These are phyloP conservation scores for Setipinna tenuifilis DNA, from an alignment of 2,797 vertebrate species.

Conservation along the genomic window DNA sequence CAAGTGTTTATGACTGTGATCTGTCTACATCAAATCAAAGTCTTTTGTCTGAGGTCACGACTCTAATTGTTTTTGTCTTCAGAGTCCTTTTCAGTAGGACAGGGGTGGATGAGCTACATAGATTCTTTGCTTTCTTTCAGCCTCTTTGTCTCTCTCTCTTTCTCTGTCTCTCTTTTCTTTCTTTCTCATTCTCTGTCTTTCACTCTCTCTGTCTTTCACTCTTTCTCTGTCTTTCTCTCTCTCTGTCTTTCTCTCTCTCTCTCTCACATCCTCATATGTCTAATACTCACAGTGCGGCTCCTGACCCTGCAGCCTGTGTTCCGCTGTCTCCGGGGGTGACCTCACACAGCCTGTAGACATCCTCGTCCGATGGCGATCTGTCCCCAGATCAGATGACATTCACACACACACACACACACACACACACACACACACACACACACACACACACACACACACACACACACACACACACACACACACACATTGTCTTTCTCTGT, in stretches of 20 bases:
- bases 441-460: slow-evolving; percentile 23
- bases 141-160: background rate
- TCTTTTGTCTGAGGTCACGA: background rate
- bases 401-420: slow-evolving; percentile 18
- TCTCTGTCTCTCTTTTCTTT: slow-evolving; percentile 57
- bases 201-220: background rate
- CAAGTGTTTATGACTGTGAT: too few relatives aligned
- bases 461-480: background rate
- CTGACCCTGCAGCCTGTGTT: slow-evolving; percentile 74
- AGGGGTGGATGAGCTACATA: background rate
- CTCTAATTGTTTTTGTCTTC: background rate
- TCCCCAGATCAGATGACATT: slow-evolving; percentile 29
- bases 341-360: slow-evolving; percentile 81
- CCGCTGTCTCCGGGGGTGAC: slow-evolving; percentile 73
- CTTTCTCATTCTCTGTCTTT: slow-evolving; percentile 39
- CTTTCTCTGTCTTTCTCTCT: background rate
- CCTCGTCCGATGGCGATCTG: slow-evolving; percentile 42
- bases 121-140: background rate
- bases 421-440: slow-evolving; percentile 21
- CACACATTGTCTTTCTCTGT: slow-evolving; percentile 26
- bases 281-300: slow-evolving; percentile 67
- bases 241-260: background rate
- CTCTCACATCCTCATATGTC: background rate
- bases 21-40: too few relatives aligned
- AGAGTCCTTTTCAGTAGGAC: background rate